Conservation (phyloP, 2,113 vertebrate species). For the Fregetta grallaria region DNA sequence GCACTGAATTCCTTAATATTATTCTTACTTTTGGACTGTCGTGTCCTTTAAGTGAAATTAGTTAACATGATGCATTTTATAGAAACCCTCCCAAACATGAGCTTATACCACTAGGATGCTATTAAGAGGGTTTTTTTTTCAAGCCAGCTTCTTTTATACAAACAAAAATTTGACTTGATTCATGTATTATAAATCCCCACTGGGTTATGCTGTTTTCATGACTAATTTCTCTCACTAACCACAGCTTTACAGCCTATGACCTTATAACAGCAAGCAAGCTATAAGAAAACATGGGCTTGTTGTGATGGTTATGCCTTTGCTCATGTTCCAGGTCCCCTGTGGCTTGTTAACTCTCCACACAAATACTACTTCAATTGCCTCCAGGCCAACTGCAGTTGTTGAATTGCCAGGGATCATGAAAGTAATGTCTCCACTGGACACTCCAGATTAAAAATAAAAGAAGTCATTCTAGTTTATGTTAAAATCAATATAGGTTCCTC, state of each 20-base stretch:
- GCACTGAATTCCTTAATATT: neutral
- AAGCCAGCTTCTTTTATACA: constrained; percentile 51
- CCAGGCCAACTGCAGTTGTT: constrained; percentile 33
- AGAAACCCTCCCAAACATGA: neutral
- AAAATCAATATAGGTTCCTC: neutral
- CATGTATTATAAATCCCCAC: constrained; percentile 61
- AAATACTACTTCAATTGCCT: constrained; percentile 36
- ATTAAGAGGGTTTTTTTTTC: neutral
- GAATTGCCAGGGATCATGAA: constrained; percentile 2
- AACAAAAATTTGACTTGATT: constrained; percentile 63
- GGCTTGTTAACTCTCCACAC: constrained; percentile 67
- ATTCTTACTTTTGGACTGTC: neutral
- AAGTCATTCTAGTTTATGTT: neutral
- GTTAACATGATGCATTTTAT: neutral
- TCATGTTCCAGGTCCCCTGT: constrained; percentile 57
- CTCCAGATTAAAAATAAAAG: neutral
- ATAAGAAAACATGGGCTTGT: constrained; percentile 69
- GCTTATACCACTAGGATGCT: neutral
- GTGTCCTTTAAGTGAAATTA: neutral
- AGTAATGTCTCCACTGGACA: neutral
- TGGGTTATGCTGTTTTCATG: constrained; percentile 68
- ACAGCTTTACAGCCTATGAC: constrained; percentile 69
- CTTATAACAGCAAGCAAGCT: constrained; percentile 63
- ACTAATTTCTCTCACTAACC: constrained; percentile 77
- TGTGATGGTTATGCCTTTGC: constrained; percentile 62